Conservation (phyloP, 2,888 invertebrate species). For the Steinernema scapterisci region DNA sequence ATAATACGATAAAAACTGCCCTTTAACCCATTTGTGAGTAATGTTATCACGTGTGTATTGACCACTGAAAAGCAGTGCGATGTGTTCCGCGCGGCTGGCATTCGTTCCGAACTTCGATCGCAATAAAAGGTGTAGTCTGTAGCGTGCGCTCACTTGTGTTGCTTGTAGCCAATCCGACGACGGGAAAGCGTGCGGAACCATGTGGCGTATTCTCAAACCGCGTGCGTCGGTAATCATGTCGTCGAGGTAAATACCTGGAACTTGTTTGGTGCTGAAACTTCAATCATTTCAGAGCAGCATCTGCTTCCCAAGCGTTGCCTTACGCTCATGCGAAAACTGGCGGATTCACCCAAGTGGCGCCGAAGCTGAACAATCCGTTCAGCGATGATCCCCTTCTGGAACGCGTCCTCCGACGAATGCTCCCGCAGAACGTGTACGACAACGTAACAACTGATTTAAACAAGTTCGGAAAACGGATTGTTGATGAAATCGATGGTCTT, state of each 20-base stretch:
- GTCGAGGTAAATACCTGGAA: not conserved
- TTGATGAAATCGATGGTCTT: constrained; percentile 70
- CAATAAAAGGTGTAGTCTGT: constrained; percentile 20
- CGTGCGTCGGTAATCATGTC: not conserved
- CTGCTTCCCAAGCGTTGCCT: constrained; percentile 36
- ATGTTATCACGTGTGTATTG: no score
- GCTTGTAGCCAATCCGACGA: constrained; percentile 14
- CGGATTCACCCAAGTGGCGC: constrained; percentile 52
- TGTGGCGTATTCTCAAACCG: constrained; percentile 14
- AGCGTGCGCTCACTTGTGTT: constrained; percentile 15
- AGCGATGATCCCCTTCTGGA: constrained; percentile 58
- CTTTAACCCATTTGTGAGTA: no score
- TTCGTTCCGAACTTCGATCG: not conserved
- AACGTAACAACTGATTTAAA: constrained; percentile 68
- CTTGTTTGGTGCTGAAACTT: not conserved
- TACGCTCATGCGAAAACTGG: constrained; percentile 61
- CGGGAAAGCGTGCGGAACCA: not conserved
- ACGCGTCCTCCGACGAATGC: constrained; percentile 44
- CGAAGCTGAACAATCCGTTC: constrained; percentile 55
- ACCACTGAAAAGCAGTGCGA: no score
- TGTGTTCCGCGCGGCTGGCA: not conserved
- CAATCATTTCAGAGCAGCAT: not conserved
- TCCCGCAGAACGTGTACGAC: constrained; percentile 41
- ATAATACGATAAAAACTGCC: no score
- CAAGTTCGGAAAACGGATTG: constrained; percentile 71